These are phyloP conservation scores for Oncorhynchus masou DNA, from an alignment of 2,113 vertebrate genomes.

Conservation along the genomic window DNA sequence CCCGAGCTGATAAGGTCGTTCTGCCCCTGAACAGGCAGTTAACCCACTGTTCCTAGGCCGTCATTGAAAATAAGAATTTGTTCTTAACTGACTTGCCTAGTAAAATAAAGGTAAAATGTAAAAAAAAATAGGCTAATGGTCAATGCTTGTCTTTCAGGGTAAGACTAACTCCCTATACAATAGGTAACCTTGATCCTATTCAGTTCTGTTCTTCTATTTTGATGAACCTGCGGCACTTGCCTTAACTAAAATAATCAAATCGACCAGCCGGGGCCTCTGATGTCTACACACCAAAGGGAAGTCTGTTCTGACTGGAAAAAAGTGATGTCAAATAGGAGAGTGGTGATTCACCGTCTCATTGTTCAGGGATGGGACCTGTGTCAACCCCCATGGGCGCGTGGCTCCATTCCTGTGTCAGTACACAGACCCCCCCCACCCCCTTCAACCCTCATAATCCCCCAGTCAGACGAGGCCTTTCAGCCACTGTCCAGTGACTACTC, in stretches of 20 bases:
- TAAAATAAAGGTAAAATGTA: no score
- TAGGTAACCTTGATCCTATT: no score
- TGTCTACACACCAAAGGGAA: constrained; percentile 53
- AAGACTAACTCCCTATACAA: not conserved
- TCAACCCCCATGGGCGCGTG: constrained; percentile 32
- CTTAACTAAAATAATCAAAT: constrained; percentile 35
- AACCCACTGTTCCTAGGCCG: no score
- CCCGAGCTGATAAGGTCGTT: no score
- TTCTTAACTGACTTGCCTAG: no score
- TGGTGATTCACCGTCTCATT: constrained; percentile 53
- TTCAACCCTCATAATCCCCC: not conserved
- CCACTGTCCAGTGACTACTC: constrained; percentile 16
- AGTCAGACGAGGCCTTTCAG: constrained; percentile 8
- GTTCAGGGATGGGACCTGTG: constrained; percentile 35
- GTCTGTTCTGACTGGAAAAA: constrained; percentile 20
- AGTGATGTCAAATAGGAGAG: constrained; percentile 36
- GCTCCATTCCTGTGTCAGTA: constrained; percentile 37
- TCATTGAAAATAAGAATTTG: no score
- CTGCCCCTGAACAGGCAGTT: no score
- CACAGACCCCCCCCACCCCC: not conserved
- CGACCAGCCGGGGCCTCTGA: constrained; percentile 24
- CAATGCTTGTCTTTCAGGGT: not conserved
- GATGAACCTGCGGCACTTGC: constrained; percentile 15
- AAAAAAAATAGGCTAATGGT: not conserved
- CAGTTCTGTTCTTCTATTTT: constrained; percentile 16